These are phyloP conservation scores for Aphidoletes aphidimyza DNA, from an alignment of 2,888 invertebrate genomes.

Conservation along the genomic window DNA sequence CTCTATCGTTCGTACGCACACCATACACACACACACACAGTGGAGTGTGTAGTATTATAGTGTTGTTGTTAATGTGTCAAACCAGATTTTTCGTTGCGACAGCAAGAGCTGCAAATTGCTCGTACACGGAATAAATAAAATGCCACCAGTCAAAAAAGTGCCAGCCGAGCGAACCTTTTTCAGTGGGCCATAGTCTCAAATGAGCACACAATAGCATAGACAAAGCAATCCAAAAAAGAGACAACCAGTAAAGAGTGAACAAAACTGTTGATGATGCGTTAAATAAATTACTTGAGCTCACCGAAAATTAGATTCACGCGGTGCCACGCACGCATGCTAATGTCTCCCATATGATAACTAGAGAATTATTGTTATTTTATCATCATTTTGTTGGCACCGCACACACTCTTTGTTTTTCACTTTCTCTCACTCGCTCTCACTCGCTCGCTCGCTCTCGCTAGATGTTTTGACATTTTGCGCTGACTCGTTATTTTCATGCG, in stretches of 20 bases:
- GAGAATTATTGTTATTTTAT: conserved; percentile 39
- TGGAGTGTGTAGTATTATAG: not conserved
- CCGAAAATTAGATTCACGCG: conserved; percentile 53
- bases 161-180: not conserved
- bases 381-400: conserved; percentile 6
- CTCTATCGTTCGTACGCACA: not conserved
- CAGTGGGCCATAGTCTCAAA: not conserved
- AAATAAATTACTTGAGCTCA: conserved; percentile 49
- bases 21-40: not conserved
- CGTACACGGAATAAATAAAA: conserved; percentile 47
- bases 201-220: not conserved
- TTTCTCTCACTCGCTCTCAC: not conserved
- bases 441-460: not conserved
- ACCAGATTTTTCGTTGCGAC: conserved; percentile 26
- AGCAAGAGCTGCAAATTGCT: conserved; percentile 36
- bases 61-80: conserved; percentile 50
- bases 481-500: too few species aligned
- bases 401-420: not conserved
- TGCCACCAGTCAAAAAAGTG: conserved; percentile 1
- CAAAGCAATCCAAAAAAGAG: not conserved
- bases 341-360: conserved; percentile 52
- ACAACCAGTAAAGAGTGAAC: not conserved
- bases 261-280: conserved; percentile 54
- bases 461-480: too few species aligned
- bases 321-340: conserved; percentile 50